phyloP scores from a whole-genome alignment of 2,797 vertebrate species.

The Coreius guichenoti region DNA sequence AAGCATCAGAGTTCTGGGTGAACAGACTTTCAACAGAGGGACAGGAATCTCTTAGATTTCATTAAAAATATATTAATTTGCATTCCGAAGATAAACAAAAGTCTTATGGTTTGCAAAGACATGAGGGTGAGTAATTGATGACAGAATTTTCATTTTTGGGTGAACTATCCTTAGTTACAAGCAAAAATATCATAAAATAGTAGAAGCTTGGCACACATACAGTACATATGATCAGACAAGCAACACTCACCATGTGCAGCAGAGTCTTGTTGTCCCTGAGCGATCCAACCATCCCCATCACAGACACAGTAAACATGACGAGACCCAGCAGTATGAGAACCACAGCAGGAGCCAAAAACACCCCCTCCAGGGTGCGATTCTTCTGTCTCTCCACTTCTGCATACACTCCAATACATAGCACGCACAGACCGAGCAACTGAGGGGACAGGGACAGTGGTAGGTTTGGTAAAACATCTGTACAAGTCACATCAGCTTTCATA shows the following conservation, averaged over 20 bases:
- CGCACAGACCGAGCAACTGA: conserved; percentile 85
- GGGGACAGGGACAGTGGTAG: background rate
- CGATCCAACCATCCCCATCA: conserved; percentile 90
- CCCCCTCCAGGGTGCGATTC: conserved; percentile 87
- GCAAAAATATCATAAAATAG: background rate
- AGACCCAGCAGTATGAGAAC: conserved; percentile 88
- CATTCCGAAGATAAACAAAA: background rate
- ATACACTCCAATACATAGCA: conserved; percentile 87
- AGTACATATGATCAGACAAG: background rate
- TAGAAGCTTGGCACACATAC: background rate
- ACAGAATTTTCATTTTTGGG: background rate
- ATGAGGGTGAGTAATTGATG: background rate
- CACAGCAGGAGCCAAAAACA: conserved; percentile 89
- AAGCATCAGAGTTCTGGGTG: no score
- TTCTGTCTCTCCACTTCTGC: conserved; percentile 89
- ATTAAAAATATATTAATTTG: background rate
- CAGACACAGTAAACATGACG: conserved; percentile 87
- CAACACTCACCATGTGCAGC: conserved; percentile 82
- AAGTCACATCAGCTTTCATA: background rate
- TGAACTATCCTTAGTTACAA: background rate
- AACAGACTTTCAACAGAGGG: background rate
- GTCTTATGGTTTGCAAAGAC: background rate
- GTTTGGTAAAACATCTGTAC: conserved; percentile 2
- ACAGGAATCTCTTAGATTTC: background rate
- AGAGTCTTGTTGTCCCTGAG: conserved; percentile 88